Evolutionary conservation across 1,140 invertebrate species (phyloP), one percentile per base, ranked within the genome.

Genomic region (Diplogasteroides magnus): DNA sequence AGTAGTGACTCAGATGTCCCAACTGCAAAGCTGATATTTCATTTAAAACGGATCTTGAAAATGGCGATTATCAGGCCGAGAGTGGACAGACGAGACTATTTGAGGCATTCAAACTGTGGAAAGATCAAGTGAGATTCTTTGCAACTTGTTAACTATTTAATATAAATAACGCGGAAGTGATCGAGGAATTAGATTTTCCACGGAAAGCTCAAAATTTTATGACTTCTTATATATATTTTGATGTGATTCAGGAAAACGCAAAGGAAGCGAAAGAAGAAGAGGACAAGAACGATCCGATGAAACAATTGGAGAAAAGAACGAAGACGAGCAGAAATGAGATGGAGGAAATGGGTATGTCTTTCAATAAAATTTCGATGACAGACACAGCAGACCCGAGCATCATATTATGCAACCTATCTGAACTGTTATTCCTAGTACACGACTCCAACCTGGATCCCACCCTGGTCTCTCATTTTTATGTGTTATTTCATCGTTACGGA

Each of bases 221-320:
- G n/a, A n/a, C n/a, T n/a, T n/a, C n/a, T n/a, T n/a, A n/a, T n/a
- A n/a, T n/a, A n/a, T n/a, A n/a, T n/a, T n/a, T n/a, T n/a, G n/a
- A n/a, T n/a, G n/a, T n/a, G n/a, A n/a, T 97, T 82, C 92, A 97
- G 84, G 95, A 94, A 0, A 89, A 92, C 71, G 84, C 90, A 72
- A 93, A 97, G 84, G 91, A 93, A 79, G 90, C 92, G 76, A 93
- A 95, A 78, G 92, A 94, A 82, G 95, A 98, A 81, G 96, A 98
- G 81, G 94, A 98, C 83, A 91, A 93, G 2, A 94, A 91, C 66
- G 98, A 99, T 87, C 96, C 96, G 14, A 99, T 99, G 96, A 96
- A 96, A 84, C 80, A 91, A 76, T 80, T 91, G 77, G 97, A 99
- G 85, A 88, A 98, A 82, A 87, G 97, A 78, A 99, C 97, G 0